A percentile compares a stretch with the other conserved stretches of the same genome.
These are phyloP conservation scores for Pyrochroa serraticornis DNA, from an alignment of 2,888 invertebrate genomes.

Conservation along the genomic window DNA sequence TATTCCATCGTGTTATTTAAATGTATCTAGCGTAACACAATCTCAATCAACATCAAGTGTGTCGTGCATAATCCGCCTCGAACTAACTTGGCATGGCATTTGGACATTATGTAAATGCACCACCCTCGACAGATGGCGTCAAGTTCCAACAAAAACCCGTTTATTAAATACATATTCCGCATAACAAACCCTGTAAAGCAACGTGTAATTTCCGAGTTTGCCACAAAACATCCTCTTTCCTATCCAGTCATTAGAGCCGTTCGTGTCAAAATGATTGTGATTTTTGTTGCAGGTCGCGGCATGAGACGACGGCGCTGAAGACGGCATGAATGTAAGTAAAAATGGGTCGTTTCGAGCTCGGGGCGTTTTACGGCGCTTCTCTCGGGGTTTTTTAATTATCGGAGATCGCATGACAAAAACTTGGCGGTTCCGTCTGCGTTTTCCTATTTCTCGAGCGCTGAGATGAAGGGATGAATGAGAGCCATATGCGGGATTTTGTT, in stretches of 20 bases:
- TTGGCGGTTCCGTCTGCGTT: slow-evolving; percentile 10
- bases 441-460: slow-evolving; percentile 3
- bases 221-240: slow-evolving; percentile 2
- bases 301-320: slow-evolving; percentile 17
- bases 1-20: slow-evolving; percentile 42
- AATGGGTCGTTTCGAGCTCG: slow-evolving; percentile 2
- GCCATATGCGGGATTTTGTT: slow-evolving; percentile 26
- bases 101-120: slow-evolving; percentile 52
- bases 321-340: slow-evolving; percentile 23
- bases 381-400: slow-evolving; percentile 20
- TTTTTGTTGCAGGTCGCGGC: slow-evolving; percentile 20
- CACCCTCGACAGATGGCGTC: slow-evolving; percentile 47
- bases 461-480: not conserved
- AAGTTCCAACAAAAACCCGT: slow-evolving; percentile 37
- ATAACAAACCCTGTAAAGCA: slow-evolving; percentile 17
- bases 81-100: slow-evolving; percentile 49
- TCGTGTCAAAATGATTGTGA: slow-evolving; percentile 3
- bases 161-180: slow-evolving; percentile 47
- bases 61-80: slow-evolving; percentile 47
- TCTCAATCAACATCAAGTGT: slow-evolving; percentile 53
- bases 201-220: slow-evolving; percentile 20
- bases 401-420: slow-evolving; percentile 18
- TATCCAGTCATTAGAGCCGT: too few species aligned
- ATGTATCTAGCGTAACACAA: slow-evolving; percentile 48
- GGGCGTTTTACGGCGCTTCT: not conserved